These are phyloP conservation scores for Chironomus tepperi DNA, from an alignment of 1,140 invertebrate species.

Conservation along the genomic window DNA sequence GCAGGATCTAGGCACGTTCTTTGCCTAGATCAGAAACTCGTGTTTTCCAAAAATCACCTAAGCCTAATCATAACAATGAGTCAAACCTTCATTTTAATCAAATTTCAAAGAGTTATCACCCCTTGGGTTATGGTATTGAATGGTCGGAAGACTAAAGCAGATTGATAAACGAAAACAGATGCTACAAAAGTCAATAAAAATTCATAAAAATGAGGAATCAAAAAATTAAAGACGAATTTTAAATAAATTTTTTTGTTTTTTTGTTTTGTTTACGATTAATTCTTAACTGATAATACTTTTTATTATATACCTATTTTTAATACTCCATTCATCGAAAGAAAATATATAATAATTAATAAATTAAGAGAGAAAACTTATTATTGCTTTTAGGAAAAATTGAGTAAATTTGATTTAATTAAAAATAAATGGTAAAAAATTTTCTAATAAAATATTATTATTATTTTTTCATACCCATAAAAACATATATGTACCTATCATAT, in stretches of 20 bases:
- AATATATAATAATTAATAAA: not conserved
- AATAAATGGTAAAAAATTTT: slow-evolving; percentile 9
- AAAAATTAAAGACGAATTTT: slow-evolving; percentile 22
- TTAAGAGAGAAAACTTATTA: not conserved
- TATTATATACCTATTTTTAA: slow-evolving; percentile 3
- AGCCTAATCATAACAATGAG: too few relatives aligned
- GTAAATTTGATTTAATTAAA: not conserved
- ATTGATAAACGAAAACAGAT: not conserved
- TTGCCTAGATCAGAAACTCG: too few relatives aligned
- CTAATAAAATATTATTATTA: too few relatives aligned
- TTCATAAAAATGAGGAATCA: not conserved
- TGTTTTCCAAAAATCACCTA: too few relatives aligned
- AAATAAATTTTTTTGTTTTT: not conserved
- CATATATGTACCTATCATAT: too few relatives aligned
- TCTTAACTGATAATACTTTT: slow-evolving; percentile 14
- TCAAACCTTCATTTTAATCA: too few relatives aligned
- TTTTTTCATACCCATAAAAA: slow-evolving; percentile 1
- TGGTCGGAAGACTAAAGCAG: slow-evolving; percentile 14
- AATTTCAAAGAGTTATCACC: too few relatives aligned
- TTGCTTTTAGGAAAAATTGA: slow-evolving; percentile 7
- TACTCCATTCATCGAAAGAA: slow-evolving; percentile 8
- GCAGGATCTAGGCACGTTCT: too few relatives aligned
- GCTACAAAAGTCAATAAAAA: not conserved
- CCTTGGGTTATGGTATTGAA: too few relatives aligned
- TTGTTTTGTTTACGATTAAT: slow-evolving; percentile 4